These are phyloP conservation scores for Rhagoletis zephyria DNA, from an alignment of 1,140 invertebrate genomes.

Conservation along the genomic window DNA sequence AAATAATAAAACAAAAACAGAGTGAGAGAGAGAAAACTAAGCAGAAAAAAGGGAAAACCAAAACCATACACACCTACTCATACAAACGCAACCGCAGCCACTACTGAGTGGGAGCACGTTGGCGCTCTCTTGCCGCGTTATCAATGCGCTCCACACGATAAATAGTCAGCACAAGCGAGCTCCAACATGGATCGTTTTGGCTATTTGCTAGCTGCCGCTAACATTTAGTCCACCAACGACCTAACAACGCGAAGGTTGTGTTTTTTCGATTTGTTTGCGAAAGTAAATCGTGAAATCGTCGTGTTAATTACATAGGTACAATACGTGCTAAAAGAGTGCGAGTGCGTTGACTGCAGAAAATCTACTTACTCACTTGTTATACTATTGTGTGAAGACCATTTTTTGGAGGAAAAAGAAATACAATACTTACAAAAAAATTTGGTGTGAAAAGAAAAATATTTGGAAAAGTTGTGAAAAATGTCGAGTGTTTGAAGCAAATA, in stretches of 20 bases:
- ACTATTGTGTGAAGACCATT: neutral
- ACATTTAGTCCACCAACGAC: slow-evolving; percentile 27
- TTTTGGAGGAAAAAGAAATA: too few relatives aligned
- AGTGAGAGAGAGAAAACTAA: neutral
- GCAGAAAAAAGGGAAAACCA: neutral
- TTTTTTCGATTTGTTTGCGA: neutral
- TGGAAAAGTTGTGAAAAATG: too few relatives aligned
- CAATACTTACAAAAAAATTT: neutral
- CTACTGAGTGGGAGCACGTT: neutral
- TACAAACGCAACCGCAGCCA: neutral
- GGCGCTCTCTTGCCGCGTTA: slow-evolving; percentile 30
- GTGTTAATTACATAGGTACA: neutral
- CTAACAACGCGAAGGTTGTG: slow-evolving; percentile 8
- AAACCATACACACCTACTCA: neutral
- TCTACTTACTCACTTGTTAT: neutral
- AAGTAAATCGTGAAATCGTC: slow-evolving; percentile 9
- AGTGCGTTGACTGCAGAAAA: neutral
- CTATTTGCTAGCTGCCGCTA: neutral
- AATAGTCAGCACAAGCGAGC: neutral
- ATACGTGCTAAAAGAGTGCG: neutral
- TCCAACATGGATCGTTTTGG: slow-evolving; percentile 14
- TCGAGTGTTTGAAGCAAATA: too few relatives aligned
- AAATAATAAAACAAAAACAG: neutral
- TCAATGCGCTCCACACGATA: slow-evolving; percentile 38
- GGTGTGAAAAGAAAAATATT: neutral